Percentiles rank a stretch among this genome's conserved stretches.
Conservation (phyloP, 2,113 vertebrate species). For the Brachyistius frenatus region DNA sequence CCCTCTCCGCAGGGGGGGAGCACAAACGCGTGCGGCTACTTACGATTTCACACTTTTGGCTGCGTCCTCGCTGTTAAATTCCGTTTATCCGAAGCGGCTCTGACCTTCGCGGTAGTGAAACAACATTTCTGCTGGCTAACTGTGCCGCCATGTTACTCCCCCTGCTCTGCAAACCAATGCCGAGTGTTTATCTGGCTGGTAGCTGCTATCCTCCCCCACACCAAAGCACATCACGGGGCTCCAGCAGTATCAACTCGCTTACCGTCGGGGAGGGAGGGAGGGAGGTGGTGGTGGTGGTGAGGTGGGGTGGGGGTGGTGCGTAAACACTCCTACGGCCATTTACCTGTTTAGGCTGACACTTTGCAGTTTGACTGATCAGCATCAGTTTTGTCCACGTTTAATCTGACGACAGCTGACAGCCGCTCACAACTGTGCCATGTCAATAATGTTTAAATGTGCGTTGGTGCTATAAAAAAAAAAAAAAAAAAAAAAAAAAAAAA, state of each 20-base stretch:
- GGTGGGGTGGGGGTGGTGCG: conserved; percentile 13
- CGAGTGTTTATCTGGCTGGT: conserved; percentile 86
- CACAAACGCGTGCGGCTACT: conserved; percentile 58
- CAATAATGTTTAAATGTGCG: conserved; percentile 15
- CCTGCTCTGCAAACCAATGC: conserved; percentile 82
- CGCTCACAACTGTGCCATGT: conserved; percentile 19
- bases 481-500: neutral
- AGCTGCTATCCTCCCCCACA: conserved; percentile 83
- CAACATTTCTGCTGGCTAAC: conserved; percentile 85
- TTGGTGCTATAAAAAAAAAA: neutral
- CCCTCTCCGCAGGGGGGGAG: neutral
- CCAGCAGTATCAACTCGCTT: conserved; percentile 59
- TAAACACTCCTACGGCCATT: conserved; percentile 36
- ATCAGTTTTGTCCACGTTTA: conserved; percentile 14
- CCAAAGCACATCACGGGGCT: conserved; percentile 79
- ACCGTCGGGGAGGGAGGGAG: conserved; percentile 33
- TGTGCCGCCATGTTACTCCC: conserved; percentile 87
- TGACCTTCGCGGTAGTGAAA: conserved; percentile 87
- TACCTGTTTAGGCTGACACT: conserved; percentile 52
- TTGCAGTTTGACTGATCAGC: conserved; percentile 2
- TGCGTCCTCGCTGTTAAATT: conserved; percentile 75
- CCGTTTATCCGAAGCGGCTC: conserved; percentile 75
- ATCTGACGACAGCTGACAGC: neutral
- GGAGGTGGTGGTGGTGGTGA: neutral
- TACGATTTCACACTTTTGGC: conserved; percentile 67